Evolutionary conservation across 2,888 invertebrate genomes (phyloP), one percentile per base, ranked within the genome.

Genomic region (Drosophila formosana): DNA sequence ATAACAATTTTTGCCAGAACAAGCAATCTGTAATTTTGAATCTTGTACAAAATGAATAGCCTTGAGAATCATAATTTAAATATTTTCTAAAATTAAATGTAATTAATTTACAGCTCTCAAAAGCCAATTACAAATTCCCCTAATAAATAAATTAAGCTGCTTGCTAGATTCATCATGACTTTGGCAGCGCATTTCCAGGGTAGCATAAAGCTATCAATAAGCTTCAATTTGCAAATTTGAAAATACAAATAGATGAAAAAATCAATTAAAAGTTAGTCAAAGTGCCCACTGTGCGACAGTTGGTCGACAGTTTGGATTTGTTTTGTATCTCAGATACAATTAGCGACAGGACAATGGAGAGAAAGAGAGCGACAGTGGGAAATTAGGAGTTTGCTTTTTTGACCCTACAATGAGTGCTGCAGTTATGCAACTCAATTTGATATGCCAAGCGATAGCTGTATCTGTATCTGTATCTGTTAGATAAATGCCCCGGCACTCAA

Each of bases 401-500:
- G 18, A 30, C 30, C 43, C 41, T 43, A 53, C 41, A 30, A 32
- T 53, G 43, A 53, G n/a, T 26, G 1, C 28, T 4, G 30, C 30
- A 49, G 32, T 32, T 49, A 32, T 32, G 34, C 6, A 50, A 34
- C 32, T 52, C 39, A 28, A 53, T 41, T 53, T 9, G 30, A 11
- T 53, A 4, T 18, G 55, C 23, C 32, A 37, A 13, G 39, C 41
- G 26, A 26, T 56, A 46, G 18, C n/a, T 56, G 56, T 26, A 5
- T 18, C 63, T 39, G 56, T 26, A 5, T 18, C 63, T 39, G 47
- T 26, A 37, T 47, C 41, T 66, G 43, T 52, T 47, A 37, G 52
- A 39, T 76, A 58, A 55, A 55, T 49, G 60, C 49, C 41, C 32
- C 25, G 45, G 68, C 68, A 67, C 57, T 67, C 74, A 64, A 61